Conservation (phyloP, 2,797 vertebrate genomes). For the Brachyalestes nurse region DNA sequence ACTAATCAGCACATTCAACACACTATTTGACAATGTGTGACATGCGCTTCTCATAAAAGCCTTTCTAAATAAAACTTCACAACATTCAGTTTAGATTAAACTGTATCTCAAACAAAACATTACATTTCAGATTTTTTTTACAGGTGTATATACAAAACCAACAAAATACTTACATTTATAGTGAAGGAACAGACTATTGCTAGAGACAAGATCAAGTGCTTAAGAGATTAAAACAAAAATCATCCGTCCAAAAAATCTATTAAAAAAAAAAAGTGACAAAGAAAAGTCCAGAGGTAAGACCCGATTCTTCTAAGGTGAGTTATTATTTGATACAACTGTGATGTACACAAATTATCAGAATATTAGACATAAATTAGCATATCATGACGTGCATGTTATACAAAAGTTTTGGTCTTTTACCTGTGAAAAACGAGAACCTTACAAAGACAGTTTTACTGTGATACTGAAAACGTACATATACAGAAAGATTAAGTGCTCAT, state of each 20-base stretch:
- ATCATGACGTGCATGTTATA: slow-evolving; percentile 46
- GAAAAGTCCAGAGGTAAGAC: slow-evolving; percentile 37
- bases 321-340: slow-evolving; percentile 37
- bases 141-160: slow-evolving; percentile 90
- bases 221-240: slow-evolving; percentile 66
- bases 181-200: slow-evolving; percentile 79
- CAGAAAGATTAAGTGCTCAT: slow-evolving; percentile 50
- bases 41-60: slow-evolving; percentile 88
- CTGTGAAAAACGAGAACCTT: slow-evolving; percentile 50
- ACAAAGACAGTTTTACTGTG: slow-evolving; percentile 49
- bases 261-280: not conserved
- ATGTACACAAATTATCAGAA: slow-evolving; percentile 41
- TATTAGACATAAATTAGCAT: slow-evolving; percentile 49
- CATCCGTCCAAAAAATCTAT: slow-evolving; percentile 57
- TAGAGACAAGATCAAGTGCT: slow-evolving; percentile 75
- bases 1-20: slow-evolving; percentile 87
- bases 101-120: slow-evolving; percentile 91
- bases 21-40: slow-evolving; percentile 89
- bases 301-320: slow-evolving; percentile 16
- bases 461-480: slow-evolving; percentile 38
- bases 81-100: slow-evolving; percentile 93
- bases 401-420: slow-evolving; percentile 55
- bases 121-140: slow-evolving; percentile 84
- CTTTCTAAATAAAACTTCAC: slow-evolving; percentile 91
- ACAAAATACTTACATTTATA: slow-evolving; percentile 83